Conservation (phyloP, 1,140 invertebrate genomes). For the Callitettix versicolor region DNA sequence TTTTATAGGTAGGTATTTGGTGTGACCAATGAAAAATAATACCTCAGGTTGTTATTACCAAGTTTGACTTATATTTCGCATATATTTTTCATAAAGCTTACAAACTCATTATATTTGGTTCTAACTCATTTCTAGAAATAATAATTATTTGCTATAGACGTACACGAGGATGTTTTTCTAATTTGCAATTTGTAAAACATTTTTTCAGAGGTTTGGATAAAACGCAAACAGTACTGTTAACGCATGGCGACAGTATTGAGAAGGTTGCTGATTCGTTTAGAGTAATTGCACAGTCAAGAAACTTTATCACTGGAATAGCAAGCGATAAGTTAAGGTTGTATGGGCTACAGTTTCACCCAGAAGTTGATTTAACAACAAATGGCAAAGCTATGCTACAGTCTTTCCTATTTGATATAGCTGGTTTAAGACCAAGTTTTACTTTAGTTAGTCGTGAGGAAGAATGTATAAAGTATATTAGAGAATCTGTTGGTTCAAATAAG, state of each 20-base stretch:
- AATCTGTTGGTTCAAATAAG: constrained; percentile 84
- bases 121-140: too few relatives aligned
- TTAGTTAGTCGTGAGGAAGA: constrained; percentile 77
- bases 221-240: constrained; percentile 82
- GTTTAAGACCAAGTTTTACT: constrained; percentile 78
- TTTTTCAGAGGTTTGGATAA: constrained; percentile 68
- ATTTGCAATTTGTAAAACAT: too few relatives aligned
- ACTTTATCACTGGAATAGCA: constrained; percentile 79
- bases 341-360: constrained; percentile 97
- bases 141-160: too few relatives aligned
- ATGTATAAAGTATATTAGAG: constrained; percentile 87
- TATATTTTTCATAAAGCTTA: not conserved
- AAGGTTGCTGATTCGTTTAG: constrained; percentile 79
- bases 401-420: constrained; percentile 87
- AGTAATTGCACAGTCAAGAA: constrained; percentile 70
- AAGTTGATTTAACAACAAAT: constrained; percentile 88
- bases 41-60: too few relatives aligned
- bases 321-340: constrained; percentile 87
- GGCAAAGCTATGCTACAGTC: constrained; percentile 88
- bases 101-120: not conserved
- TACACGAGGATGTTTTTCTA: too few relatives aligned
- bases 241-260: constrained; percentile 93
- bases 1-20: too few relatives aligned
- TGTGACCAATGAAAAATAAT: too few relatives aligned
- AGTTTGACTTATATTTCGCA: too few relatives aligned